These are phyloP conservation scores for Brachionus manjavacas DNA, from an alignment of 1,140 invertebrate species.

Conservation along the genomic window DNA sequence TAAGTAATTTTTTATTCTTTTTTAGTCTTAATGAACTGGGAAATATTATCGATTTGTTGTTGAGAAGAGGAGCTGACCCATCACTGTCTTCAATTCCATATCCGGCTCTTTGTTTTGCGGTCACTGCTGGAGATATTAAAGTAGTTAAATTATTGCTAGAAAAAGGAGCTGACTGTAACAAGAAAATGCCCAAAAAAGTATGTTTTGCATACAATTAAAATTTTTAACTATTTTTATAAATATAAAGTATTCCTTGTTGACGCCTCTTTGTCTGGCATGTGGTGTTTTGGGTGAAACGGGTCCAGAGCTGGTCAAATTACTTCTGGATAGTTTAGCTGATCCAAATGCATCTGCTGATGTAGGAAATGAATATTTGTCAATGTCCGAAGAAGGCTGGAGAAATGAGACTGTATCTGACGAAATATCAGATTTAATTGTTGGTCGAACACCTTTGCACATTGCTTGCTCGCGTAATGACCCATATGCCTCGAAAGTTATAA, in stretches of 20 bases:
- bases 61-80: conserved; percentile 55
- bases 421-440: conserved; percentile 49
- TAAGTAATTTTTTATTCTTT: too few species aligned
- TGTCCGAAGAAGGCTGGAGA: conserved; percentile 38
- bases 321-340: conserved; percentile 53
- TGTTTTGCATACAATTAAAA: neutral
- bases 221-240: conserved; percentile 32
- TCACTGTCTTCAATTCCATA: conserved; percentile 54
- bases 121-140: conserved; percentile 56
- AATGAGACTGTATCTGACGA: conserved; percentile 43
- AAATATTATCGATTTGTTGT: conserved; percentile 50
- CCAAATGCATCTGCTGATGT: conserved; percentile 50
- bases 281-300: conserved; percentile 55
- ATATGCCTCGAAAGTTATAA: conserved; percentile 50
- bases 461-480: conserved; percentile 51
- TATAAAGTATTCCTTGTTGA: conserved; percentile 51
- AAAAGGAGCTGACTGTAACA: conserved; percentile 51
- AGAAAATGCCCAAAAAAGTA: conserved; percentile 52
- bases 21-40: conserved; percentile 41
- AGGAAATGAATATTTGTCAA: conserved; percentile 30
- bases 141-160: conserved; percentile 51
- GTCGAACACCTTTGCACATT: conserved; percentile 55
- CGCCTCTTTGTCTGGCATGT: conserved; percentile 53
- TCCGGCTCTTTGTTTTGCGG: conserved; percentile 56
- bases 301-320: conserved; percentile 52